These are phyloP conservation scores for Steatocranus sp. DNA, from an alignment of 2,797 vertebrate genomes.

Conservation along the genomic window DNA sequence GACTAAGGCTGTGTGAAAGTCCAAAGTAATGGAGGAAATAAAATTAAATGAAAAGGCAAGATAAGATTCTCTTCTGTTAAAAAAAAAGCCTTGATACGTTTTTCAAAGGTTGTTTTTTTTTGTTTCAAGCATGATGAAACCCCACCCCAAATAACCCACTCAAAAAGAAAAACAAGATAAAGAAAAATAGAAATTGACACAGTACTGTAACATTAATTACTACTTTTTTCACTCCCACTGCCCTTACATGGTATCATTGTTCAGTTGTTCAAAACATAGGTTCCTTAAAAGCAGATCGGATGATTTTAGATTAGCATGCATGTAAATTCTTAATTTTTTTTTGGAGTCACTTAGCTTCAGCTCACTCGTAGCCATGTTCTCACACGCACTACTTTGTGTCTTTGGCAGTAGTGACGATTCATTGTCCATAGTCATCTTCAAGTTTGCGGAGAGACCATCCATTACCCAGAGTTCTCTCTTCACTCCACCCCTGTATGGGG, in stretches of 20 bases:
- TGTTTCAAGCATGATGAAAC: conserved; percentile 55
- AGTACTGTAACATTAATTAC: conserved; percentile 67
- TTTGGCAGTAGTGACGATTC: conserved; percentile 59
- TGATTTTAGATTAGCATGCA: conserved; percentile 76
- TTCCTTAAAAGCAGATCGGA: conserved; percentile 71
- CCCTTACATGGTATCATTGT: conserved; percentile 60
- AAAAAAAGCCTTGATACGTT: conserved; percentile 51
- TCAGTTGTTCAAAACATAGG: conserved; percentile 63
- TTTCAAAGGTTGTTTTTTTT: conserved; percentile 43
- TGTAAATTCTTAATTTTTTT: conserved; percentile 67
- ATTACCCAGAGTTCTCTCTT: conserved; percentile 47
- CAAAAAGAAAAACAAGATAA: conserved; percentile 1
- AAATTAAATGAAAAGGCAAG: conserved; percentile 46
- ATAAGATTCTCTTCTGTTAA: conserved; percentile 29
- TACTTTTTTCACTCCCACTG: conserved; percentile 49
- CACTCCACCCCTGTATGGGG: conserved; percentile 6
- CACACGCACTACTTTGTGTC: conserved; percentile 53
- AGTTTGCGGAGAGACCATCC: conserved; percentile 45
- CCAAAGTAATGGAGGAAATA: conserved; percentile 29
- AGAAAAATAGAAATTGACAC: conserved; percentile 55
- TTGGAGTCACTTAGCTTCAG: conserved; percentile 62
- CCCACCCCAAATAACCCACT: conserved; percentile 31
- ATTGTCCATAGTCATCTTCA: conserved; percentile 59
- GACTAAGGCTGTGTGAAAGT: conserved; percentile 64
- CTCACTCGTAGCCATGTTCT: conserved; percentile 48